A percentile compares a stretch with the other conserved stretches of the same genome.
Evolutionary conservation across 2,888 invertebrate species (phyloP).

Genomic region (Brachylomia viminalis): DNA sequence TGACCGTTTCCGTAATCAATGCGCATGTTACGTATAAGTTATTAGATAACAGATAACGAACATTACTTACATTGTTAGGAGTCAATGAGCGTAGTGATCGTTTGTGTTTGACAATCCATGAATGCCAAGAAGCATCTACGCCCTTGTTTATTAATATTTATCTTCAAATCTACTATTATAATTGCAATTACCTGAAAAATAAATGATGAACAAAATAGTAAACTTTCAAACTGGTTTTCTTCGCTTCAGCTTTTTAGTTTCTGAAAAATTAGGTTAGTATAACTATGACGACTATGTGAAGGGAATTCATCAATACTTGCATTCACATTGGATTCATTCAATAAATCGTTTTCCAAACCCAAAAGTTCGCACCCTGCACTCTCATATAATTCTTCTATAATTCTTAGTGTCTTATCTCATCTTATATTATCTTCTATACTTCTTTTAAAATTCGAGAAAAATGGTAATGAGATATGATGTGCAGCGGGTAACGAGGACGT

Average conservation of each 20-base stretch:
- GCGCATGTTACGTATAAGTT: conserved; percentile 78
- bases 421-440: no score
- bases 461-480: conserved; percentile 39
- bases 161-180: not conserved
- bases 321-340: not conserved
- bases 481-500: conserved; percentile 6
- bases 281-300: not conserved
- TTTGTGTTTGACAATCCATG: not conserved
- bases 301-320: not conserved
- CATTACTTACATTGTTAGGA: conserved; percentile 62
- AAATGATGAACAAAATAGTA: not conserved
- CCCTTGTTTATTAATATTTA: not conserved
- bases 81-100: conserved; percentile 47
- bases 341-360: not conserved
- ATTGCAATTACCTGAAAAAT: not conserved
- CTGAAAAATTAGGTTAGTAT: not conserved
- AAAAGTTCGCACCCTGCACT: conserved; percentile 10
- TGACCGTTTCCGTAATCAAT: conserved; percentile 81
- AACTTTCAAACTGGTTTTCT: not conserved
- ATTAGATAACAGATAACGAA: conserved; percentile 70
- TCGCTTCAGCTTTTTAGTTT: not conserved
- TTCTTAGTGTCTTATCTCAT: no score
- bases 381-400: no score
- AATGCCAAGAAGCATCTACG: not conserved
- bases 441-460: conserved; percentile 20